These are phyloP conservation scores for Protonemura montana DNA, from an alignment of 2,888 invertebrate species.

Conservation along the genomic window DNA sequence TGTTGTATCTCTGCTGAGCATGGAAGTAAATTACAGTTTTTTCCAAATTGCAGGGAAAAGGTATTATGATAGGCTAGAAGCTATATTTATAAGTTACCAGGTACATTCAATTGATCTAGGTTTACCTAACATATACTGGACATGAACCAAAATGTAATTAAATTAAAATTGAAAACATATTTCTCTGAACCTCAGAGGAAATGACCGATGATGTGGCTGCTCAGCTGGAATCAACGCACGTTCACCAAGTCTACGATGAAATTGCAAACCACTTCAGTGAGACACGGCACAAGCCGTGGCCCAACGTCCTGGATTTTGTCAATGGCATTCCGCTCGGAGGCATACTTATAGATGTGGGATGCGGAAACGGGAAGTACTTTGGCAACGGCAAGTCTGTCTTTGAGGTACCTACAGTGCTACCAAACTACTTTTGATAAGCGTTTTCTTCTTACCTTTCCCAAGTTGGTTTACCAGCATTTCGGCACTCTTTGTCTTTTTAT, in stretches of 20 bases:
- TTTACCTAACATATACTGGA: background rate
- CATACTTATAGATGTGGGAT: constrained; percentile 89
- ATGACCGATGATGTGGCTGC: constrained; percentile 65
- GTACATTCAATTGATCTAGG: no score
- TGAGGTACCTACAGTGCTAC: constrained; percentile 62
- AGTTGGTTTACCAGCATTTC: no score
- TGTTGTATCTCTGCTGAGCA: no score
- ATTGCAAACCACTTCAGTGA: constrained; percentile 95
- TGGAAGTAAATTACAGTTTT: no score
- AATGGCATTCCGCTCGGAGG: constrained; percentile 70
- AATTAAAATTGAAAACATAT: constrained; percentile 48
- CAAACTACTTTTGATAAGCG: no score
- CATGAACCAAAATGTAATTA: background rate
- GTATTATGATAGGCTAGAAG: no score
- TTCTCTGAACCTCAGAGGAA: background rate
- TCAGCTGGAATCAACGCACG: constrained; percentile 76
- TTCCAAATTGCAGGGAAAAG: no score
- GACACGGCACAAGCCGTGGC: constrained; percentile 95
- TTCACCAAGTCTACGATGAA: constrained; percentile 89
- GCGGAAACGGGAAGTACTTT: constrained; percentile 98
- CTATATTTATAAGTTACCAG: no score
- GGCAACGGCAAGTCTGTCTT: constrained; percentile 65
- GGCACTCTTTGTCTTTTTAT: no score
- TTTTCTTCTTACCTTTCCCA: no score
- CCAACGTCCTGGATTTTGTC: constrained; percentile 84